Evolutionary conservation across 2,797 vertebrate species (phyloP), one percentile per base, ranked within the genome.

Genomic region (Malacoctenus gilli): DNA sequence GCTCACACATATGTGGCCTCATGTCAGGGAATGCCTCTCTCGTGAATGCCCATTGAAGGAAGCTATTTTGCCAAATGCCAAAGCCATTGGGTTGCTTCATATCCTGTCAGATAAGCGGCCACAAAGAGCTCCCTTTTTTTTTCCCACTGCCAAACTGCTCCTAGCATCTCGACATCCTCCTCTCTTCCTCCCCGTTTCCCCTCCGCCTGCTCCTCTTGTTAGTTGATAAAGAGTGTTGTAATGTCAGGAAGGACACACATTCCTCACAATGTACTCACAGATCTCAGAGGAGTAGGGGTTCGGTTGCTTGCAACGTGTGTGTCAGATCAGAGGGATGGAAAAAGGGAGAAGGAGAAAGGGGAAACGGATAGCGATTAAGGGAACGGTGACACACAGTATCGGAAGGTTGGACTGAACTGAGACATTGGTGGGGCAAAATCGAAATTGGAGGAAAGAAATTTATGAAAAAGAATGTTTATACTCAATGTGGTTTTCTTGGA

Each of bases 41-140:
- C 77, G 81, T 85, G 74, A 85, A 76, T 88, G 83, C 73, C 85
- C 73, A 84, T 80, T 91, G 85, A 91, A 91, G 91, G 90, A 92
- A 92, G 84, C 88, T 88, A 90, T 92, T 92, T 91, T 82, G 80
- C 84, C 87, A 89, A 87, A 92, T 91, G 84, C 85, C 84, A 83
- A 77, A 85, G 85, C 79, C 79, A 89, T 91, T 89, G 85, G 85
- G 83, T 87, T 83, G 79, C 86, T 89, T 90, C 87, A 92, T 90
- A 91, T 93, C 92, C 90, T 91, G 87, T 89, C 80, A 89, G 92
- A 93, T 93, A 93, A 92, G 89, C 66, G 11, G 68, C 82, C 83
- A 90, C 90, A 93, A 91, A 92, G 90, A 89, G 80, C 75, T 59
- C 80, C 78, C 67, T 86, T 82, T 89, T 82, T 86, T 32, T 32